phyloP scores from a whole-genome alignment of 2,797 vertebrate genomes.

The Heliangelus exortis region DNA sequence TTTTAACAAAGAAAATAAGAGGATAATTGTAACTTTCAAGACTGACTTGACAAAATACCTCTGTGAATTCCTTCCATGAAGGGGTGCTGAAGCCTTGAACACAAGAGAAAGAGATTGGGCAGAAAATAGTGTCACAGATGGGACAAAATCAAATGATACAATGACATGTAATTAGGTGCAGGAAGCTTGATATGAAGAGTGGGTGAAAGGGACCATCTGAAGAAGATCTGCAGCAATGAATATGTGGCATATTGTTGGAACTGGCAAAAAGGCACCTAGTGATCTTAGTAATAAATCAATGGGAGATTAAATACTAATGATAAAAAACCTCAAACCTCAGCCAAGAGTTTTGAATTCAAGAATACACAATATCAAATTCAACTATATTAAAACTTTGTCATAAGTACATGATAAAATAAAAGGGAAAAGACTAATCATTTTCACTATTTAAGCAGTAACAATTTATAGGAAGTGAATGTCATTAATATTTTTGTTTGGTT shows the following conservation, averaged over 20 bases:
- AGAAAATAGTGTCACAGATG: neutral
- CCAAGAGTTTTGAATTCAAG: neutral
- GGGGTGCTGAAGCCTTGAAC: neutral
- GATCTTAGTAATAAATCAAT: neutral
- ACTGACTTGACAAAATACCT: neutral
- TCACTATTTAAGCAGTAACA: neutral
- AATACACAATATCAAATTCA: neutral
- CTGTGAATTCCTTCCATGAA: neutral
- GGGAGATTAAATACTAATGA: neutral
- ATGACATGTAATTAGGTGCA: neutral
- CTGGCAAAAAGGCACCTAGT: neutral
- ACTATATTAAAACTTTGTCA: neutral
- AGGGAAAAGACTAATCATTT: neutral
- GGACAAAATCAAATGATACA: neutral
- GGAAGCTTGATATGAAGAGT: neutral
- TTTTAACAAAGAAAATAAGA: neutral
- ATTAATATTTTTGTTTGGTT: neutral
- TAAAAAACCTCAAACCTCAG: neutral
- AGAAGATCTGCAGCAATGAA: neutral
- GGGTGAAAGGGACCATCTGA: neutral
- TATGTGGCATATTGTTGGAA: neutral
- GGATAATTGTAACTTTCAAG: neutral
- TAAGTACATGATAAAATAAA: neutral
- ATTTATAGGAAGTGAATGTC: neutral
- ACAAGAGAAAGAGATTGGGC: neutral